Evolutionary conservation across 2,113 vertebrate species (phyloP), one percentile per base, ranked within the genome.

Genomic region (Hypomesus transpacificus): DNA sequence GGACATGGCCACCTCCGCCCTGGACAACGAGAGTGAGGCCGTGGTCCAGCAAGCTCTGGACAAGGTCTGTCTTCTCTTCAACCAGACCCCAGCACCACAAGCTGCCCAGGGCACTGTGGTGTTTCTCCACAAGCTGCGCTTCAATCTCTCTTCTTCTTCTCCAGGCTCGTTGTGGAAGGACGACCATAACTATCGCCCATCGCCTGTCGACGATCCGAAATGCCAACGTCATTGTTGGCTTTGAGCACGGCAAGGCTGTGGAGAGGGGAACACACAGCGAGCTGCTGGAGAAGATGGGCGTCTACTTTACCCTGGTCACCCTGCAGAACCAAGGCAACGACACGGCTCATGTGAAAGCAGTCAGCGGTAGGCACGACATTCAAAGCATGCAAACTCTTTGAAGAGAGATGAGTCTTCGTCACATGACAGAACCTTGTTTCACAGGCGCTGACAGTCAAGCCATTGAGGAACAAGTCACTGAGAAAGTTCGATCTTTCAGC

Each of bases 21-120:
- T 99, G 82, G 97, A 99, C 87, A 98, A 98, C 26, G 94, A 98
- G 89, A 99, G 96, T 66, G 97, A 99, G 86, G 94, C 96, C 16
- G 31, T 84, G 57, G 94, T 98, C 4, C 96, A 99, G 79, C 86
- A 91, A 80, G 94, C 95, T 0, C 81, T 99, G 77, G 91, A 94
- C 68, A 93, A 96, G 91, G 97, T 99, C 76, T 87, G 91, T 34
- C 31, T 34, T 7, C 31, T 34, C 31, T 34, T 34, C 20, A 51
- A 50, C 39, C 64, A 4, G 16, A 14, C 24, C 3, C 22, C 20
- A n/a, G 4, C 31, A 7, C 31, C 31, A 34, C 6, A 5, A 31
- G 31, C 31, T 6, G 31, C 11, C 16, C 56, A 17, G 68, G 39
- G 13, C 18, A 2, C 24, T 26, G 24, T 26, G 24, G 24, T 26